Conservation (phyloP, 1,140 invertebrate genomes). For the Trichonephila clavipes region DNA sequence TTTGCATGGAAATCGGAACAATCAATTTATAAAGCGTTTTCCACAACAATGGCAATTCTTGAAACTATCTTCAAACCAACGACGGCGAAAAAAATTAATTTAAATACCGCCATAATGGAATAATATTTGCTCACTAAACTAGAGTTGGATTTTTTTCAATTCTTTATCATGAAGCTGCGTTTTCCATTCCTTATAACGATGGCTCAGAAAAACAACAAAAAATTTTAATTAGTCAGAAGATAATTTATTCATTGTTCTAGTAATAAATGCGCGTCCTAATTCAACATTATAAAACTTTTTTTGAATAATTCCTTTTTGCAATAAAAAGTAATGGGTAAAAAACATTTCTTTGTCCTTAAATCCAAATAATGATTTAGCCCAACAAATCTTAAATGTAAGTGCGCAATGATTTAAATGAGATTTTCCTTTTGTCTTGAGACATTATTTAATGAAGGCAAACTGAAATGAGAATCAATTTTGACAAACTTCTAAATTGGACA, state of each 20-base stretch:
- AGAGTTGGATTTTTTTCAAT: not conserved
- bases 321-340: not conserved
- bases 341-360: slow-evolving; percentile 15
- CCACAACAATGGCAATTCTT: slow-evolving; percentile 22
- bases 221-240: slow-evolving; percentile 61
- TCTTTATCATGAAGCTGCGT: slow-evolving; percentile 53
- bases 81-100: slow-evolving; percentile 34
- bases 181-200: slow-evolving; percentile 30
- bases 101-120: slow-evolving; percentile 61
- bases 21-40: slow-evolving; percentile 23
- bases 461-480: not conserved
- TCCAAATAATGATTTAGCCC: not conserved
- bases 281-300: slow-evolving; percentile 44
- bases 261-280: slow-evolving; percentile 55
- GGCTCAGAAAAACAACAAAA: not conserved
- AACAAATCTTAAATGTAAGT: not conserved
- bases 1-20: not conserved
- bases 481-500: not conserved
- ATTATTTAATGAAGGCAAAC: not conserved
- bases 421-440: not conserved
- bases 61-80: slow-evolving; percentile 9
- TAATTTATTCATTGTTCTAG: slow-evolving; percentile 71
- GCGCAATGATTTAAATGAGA: not conserved
- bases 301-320: slow-evolving; percentile 12
- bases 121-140: slow-evolving; percentile 53